phyloP scores from a whole-genome alignment of 2,888 invertebrate genomes.

The Heliconius ismenius region DNA sequence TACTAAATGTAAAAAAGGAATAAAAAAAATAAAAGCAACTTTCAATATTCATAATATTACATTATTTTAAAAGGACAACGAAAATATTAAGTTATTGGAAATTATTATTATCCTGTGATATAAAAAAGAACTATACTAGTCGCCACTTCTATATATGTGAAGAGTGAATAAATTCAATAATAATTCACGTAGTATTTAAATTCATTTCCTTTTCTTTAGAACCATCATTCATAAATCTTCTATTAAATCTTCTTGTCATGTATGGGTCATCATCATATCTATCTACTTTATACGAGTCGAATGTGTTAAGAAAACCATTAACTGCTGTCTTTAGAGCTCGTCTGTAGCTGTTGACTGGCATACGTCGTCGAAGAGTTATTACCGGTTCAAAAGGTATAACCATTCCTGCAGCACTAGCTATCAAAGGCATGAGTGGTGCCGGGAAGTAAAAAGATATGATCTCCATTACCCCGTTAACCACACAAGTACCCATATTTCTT shows the following conservation, averaged over 20 bases:
- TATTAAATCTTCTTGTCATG: slow-evolving; percentile 70
- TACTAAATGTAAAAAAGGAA: too few species aligned
- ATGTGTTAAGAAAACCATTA: slow-evolving; percentile 64
- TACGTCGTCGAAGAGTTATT: slow-evolving; percentile 63
- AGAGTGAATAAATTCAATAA: too few species aligned
- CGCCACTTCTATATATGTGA: too few species aligned
- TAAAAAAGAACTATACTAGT: too few species aligned
- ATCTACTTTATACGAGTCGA: slow-evolving; percentile 63
- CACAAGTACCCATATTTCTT: slow-evolving; percentile 67
- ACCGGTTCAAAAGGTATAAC: slow-evolving; percentile 74
- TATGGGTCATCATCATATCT: slow-evolving; percentile 66
- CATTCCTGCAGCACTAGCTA: slow-evolving; percentile 71
- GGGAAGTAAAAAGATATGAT: slow-evolving; percentile 66
- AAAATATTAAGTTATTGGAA: too few species aligned
- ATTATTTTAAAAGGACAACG: too few species aligned
- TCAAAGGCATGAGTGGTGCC: slow-evolving; percentile 68
- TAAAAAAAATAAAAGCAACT: too few species aligned
- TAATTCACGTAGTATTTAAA: neutral
- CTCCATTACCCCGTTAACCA: slow-evolving; percentile 74
- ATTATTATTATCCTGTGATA: too few species aligned
- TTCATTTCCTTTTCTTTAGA: slow-evolving; percentile 41
- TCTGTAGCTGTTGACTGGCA: slow-evolving; percentile 72
- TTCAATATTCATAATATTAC: too few species aligned
- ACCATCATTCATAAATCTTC: slow-evolving; percentile 59
- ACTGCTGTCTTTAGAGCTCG: slow-evolving; percentile 69